phyloP scores from a whole-genome alignment of 2,797 vertebrate species.

The Cryptoprocta ferox region DNA sequence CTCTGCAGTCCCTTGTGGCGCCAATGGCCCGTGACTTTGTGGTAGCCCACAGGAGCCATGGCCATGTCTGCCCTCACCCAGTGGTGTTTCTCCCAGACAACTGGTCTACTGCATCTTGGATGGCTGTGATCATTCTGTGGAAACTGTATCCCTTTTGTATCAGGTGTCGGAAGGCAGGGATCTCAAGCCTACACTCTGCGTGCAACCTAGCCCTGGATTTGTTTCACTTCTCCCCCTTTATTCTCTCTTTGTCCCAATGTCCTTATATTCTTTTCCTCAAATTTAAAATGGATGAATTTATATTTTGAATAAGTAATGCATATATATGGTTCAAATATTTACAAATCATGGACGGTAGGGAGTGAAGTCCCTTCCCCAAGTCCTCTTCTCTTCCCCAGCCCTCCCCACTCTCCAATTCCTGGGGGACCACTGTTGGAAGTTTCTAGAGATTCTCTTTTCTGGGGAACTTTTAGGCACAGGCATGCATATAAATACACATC shows the following conservation, averaged over 20 bases:
- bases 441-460: neutral
- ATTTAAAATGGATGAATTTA: neutral
- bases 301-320: neutral
- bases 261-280: neutral
- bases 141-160: fast-evolving
- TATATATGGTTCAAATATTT: neutral
- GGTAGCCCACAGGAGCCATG: neutral
- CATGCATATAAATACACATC: neutral
- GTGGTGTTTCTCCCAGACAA: fast-evolving
- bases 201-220: neutral
- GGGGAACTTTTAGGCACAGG: neutral
- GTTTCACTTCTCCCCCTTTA: neutral
- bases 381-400: neutral
- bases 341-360: neutral
- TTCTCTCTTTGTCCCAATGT: neutral
- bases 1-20: neutral
- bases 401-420: too few relatives aligned
- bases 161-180: neutral
- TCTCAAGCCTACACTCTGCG: fast-evolving
- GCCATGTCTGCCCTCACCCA: neutral
- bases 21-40: neutral
- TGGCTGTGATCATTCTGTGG: neutral
- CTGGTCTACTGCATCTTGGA: fast-evolving
- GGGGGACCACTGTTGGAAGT: neutral
- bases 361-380: neutral